phyloP scores from a whole-genome alignment of 1,140 invertebrate genomes.

The Cydia splendana region DNA sequence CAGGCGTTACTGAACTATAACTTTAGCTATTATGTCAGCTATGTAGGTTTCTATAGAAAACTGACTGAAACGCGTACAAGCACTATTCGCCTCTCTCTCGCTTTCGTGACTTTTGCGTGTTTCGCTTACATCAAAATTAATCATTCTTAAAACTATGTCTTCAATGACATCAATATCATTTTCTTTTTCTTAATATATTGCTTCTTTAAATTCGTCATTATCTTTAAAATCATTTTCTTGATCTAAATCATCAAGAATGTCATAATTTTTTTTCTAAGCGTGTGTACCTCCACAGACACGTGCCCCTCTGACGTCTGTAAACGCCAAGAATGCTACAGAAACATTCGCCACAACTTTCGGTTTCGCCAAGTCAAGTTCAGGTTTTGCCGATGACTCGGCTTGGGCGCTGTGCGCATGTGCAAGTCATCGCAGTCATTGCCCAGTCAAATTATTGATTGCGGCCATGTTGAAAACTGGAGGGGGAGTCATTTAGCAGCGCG shows the following conservation, averaged over 20 bases:
- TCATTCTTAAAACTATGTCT: not conserved
- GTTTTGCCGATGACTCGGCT: constrained; percentile 73
- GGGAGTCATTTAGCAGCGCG: constrained; percentile 75
- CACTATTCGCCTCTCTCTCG: constrained; percentile 29
- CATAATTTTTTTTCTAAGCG: not conserved
- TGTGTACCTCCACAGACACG: not conserved
- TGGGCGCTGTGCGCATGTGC: constrained; percentile 64
- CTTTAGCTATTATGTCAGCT: constrained; percentile 4
- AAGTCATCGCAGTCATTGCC: constrained; percentile 79
- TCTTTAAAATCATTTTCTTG: not conserved
- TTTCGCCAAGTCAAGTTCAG: constrained; percentile 80
- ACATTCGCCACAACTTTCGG: constrained; percentile 77
- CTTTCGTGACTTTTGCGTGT: constrained; percentile 19
- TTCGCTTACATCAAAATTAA: constrained; percentile 12
- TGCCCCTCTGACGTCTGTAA: constrained; percentile 33
- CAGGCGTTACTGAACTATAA: constrained; percentile 16
- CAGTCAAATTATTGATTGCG: constrained; percentile 78
- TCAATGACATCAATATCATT: not conserved
- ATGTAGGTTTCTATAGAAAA: constrained; percentile 25
- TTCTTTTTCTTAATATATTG: not conserved
- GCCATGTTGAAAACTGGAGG: constrained; percentile 70
- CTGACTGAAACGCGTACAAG: constrained; percentile 23
- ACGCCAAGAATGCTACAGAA: constrained; percentile 77
- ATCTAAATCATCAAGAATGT: not conserved
- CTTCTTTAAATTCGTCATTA: not conserved